phyloP scores from a whole-genome alignment of 2,113 vertebrate genomes.

The Tenrec ecaudatus region DNA sequence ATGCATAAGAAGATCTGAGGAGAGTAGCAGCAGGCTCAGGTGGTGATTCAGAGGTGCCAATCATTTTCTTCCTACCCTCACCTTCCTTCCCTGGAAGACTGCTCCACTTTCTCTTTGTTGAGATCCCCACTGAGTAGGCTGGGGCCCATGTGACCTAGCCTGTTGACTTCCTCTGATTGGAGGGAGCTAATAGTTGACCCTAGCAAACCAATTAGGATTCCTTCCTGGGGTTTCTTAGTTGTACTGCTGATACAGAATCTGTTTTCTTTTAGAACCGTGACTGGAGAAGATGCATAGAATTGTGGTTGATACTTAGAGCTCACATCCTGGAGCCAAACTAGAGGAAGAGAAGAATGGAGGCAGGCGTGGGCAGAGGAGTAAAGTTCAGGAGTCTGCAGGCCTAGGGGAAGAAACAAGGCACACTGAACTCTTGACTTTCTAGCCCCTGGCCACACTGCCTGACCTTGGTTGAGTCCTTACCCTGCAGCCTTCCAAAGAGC shows the following conservation, averaged over 20 bases:
- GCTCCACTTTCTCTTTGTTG: not conserved
- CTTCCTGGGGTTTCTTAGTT: slow-evolving; percentile 12
- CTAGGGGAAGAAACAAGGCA: not conserved
- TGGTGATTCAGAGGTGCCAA: not conserved
- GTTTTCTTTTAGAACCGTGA: not conserved
- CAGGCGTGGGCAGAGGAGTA: not conserved
- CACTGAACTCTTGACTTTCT: not conserved
- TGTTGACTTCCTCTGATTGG: not conserved
- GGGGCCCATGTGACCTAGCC: not conserved
- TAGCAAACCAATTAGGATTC: not conserved
- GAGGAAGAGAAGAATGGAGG: slow-evolving; percentile 13
- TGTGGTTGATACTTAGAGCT: not conserved
- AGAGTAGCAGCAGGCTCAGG: slow-evolving; percentile 15
- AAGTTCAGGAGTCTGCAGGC: rapidly evolving
- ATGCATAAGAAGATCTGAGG: slow-evolving; percentile 42
- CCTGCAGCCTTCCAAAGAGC: not conserved
- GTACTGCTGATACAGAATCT: not conserved
- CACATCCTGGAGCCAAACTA: not conserved
- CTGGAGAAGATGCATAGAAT: not conserved
- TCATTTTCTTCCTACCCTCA: not conserved
- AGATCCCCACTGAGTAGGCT: no score
- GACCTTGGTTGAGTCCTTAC: not conserved
- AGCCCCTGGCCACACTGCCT: not conserved
- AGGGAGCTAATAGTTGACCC: not conserved
- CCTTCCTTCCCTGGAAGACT: not conserved